A percentile compares a stretch with the other conserved stretches of the same genome.
Evolutionary conservation across 2,888 invertebrate species (phyloP).

Genomic region (Gisinianus flammeolus): DNA sequence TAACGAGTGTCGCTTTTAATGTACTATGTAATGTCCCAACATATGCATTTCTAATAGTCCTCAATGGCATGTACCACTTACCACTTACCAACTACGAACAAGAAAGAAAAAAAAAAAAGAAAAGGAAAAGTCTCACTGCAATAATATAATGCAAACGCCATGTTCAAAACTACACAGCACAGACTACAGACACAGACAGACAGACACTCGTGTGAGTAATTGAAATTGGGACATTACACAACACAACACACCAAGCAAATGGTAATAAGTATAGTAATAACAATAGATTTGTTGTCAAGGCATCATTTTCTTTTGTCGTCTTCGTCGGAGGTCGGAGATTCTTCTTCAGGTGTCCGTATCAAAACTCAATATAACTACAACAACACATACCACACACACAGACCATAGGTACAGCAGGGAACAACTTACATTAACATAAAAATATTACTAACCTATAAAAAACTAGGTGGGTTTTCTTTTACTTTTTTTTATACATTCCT

Average conservation of each 20-base stretch:
- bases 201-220: background rate
- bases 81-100: no score
- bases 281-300: background rate
- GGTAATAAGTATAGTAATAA: no score
- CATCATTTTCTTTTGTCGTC: background rate
- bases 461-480: conserved; percentile 1
- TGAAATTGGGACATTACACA: background rate
- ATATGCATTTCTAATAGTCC: no score
- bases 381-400: background rate
- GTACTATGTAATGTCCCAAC: background rate
- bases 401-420: background rate
- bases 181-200: no score
- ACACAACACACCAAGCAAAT: background rate
- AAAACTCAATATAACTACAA: background rate
- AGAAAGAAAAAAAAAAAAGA: no score
- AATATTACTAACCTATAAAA: background rate
- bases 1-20: conserved; percentile 1
- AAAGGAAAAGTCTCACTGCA: background rate
- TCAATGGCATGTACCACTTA: background rate
- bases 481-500: no score
- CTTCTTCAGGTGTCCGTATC: background rate
- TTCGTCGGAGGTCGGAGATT: background rate
- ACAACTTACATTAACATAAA: background rate
- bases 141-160: background rate
- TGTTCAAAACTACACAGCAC: background rate